A percentile compares a stretch with the other conserved stretches of the same genome.
Evolutionary conservation across 2,113 vertebrate species (phyloP).

Genomic region (Rhinoptilus africanus): DNA sequence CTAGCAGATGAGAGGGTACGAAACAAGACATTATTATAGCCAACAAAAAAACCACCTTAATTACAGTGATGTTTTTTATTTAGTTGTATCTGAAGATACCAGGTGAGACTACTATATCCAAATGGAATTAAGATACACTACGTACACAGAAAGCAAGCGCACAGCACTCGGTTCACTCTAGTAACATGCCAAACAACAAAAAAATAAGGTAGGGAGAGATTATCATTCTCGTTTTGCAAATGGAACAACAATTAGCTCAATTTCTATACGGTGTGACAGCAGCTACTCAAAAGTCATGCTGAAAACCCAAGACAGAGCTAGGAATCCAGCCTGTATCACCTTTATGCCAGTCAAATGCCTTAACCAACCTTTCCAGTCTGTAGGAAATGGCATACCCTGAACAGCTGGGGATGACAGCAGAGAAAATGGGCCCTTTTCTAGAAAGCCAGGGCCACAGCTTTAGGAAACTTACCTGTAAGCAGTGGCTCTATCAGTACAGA

Average conservation of each 20-base stretch:
- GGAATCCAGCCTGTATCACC: neutral
- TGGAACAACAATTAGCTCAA: rapidly evolving
- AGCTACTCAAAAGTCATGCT: neutral
- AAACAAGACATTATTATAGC: neutral
- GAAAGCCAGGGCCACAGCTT: neutral
- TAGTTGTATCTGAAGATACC: neutral
- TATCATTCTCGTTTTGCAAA: neutral
- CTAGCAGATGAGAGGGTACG: neutral
- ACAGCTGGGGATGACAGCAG: neutral
- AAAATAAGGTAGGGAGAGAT: no score
- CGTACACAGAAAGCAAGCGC: rapidly evolving
- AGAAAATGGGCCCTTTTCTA: neutral
- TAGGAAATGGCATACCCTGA: neutral
- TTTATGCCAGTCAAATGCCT: neutral
- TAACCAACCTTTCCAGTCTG: neutral
- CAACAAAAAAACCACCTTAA: neutral
- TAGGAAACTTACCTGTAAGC: neutral
- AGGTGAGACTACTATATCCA: neutral
- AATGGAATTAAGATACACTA: neutral
- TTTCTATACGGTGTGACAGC: neutral
- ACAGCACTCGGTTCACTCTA: neutral
- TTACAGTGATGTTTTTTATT: neutral
- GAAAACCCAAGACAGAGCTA: neutral
- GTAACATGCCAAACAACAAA: neutral
- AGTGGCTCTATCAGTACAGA: neutral